These are phyloP conservation scores for Rhegmatorhina hoffmannsi DNA, from an alignment of 2,113 vertebrate species.

Conservation along the genomic window DNA sequence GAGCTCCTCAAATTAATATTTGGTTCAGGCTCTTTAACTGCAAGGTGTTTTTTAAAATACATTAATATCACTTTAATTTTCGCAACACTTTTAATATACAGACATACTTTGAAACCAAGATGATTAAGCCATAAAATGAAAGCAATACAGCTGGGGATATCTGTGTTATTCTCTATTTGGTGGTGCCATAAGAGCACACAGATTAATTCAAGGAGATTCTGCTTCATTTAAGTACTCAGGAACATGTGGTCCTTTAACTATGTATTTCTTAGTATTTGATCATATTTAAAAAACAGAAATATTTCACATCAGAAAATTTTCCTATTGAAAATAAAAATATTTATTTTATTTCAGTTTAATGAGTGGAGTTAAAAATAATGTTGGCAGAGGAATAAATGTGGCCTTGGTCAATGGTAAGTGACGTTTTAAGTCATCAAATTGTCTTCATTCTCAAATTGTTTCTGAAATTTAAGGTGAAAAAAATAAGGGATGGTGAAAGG, in stretches of 20 bases:
- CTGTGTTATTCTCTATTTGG: not conserved
- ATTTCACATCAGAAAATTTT: not conserved
- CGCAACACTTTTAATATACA: not conserved
- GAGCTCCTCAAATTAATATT: not conserved
- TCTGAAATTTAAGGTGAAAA: not conserved
- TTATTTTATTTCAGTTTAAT: slow-evolving; percentile 83
- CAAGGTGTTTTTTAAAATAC: not conserved
- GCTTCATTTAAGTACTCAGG: not conserved
- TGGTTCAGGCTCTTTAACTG: not conserved
- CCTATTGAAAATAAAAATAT: not conserved
- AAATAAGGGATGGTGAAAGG: not conserved
- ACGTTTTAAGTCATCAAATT: not conserved
- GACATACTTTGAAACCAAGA: not conserved
- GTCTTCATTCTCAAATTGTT: not conserved
- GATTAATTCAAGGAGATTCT: not conserved
- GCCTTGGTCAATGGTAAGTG: slow-evolving; percentile 90
- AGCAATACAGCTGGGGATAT: not conserved
- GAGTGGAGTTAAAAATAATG: slow-evolving; percentile 97
- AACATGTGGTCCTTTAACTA: not conserved
- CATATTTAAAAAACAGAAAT: not conserved
- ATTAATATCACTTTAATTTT: not conserved
- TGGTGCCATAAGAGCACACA: not conserved
- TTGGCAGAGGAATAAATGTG: slow-evolving; percentile 94
- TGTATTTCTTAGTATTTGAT: not conserved
- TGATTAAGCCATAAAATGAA: not conserved